Percentiles rank a stretch among this genome's conserved stretches.
Conservation (phyloP, 2,797 vertebrate genomes). For the Gymnopithys bicolor region DNA sequence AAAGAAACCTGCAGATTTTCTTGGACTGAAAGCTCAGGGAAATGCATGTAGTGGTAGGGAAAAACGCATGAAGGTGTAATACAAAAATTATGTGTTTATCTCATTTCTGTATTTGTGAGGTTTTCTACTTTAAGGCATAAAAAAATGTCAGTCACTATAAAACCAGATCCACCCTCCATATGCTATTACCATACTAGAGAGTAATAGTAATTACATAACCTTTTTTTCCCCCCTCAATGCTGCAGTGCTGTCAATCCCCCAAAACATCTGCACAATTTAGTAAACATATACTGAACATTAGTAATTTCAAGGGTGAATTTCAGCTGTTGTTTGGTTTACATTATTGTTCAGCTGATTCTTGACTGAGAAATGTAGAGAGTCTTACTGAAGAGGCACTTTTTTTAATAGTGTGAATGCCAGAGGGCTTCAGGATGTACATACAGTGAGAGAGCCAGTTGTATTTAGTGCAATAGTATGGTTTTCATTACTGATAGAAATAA, state of each 20-base stretch:
- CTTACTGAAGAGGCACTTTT: not conserved
- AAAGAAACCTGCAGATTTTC: not conserved
- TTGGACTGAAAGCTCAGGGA: not conserved
- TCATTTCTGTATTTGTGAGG: not conserved
- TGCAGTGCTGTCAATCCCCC: not conserved
- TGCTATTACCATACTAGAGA: not conserved
- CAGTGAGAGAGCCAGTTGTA: not conserved
- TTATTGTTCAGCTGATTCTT: not conserved
- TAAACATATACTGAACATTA: not conserved
- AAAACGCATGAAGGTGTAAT: not conserved
- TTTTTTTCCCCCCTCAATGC: not conserved
- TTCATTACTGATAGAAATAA: conserved; percentile 13
- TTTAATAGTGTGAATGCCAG: not conserved
- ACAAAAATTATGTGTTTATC: not conserved
- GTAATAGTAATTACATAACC: not conserved
- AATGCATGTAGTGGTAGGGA: not conserved
- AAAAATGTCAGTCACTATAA: not conserved
- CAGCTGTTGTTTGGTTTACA: not conserved
- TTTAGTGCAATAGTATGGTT: not conserved
- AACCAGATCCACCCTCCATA: not conserved
- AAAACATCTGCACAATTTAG: not conserved
- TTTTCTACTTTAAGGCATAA: not conserved
- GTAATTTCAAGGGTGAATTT: not conserved
- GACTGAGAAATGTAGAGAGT: not conserved
- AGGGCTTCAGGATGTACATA: not conserved